Percentiles rank a stretch among this genome's conserved stretches.
These are phyloP conservation scores for Silurus meridionalis DNA, from an alignment of 2,113 vertebrate genomes.

Conservation along the genomic window DNA sequence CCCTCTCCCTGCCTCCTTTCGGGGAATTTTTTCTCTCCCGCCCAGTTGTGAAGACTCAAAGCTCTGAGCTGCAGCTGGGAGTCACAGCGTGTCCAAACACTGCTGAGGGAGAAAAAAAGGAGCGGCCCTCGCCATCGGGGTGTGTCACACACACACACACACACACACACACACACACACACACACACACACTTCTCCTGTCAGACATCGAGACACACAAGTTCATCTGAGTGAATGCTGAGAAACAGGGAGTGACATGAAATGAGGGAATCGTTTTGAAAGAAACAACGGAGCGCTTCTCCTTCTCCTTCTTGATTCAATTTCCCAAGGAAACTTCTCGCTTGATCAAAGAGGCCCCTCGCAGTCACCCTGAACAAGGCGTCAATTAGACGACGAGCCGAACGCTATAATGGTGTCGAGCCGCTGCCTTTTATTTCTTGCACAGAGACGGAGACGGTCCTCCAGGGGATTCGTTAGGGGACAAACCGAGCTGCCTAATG, in stretches of 20 bases:
- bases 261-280: constrained; percentile 33
- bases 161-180: constrained; percentile 30
- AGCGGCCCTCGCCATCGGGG: constrained; percentile 46
- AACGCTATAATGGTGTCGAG: constrained; percentile 35
- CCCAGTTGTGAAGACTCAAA: constrained; percentile 59
- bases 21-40: constrained; percentile 74
- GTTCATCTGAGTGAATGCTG: constrained; percentile 18
- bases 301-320: constrained; percentile 44
- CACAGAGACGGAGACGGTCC: constrained; percentile 6
- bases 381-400: constrained; percentile 67
- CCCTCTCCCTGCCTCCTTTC: constrained; percentile 66
- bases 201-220: constrained; percentile 50
- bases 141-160: constrained; percentile 41
- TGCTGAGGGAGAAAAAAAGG: constrained; percentile 42
- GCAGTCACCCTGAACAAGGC: constrained; percentile 72
- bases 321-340: constrained; percentile 45
- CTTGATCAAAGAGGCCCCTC: constrained; percentile 68
- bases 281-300: constrained; percentile 22
- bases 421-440: constrained; percentile 24
- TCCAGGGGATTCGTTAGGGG: constrained; percentile 47
- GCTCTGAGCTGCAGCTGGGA: constrained; percentile 75
- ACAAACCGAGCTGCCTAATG: constrained; percentile 40
- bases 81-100: constrained; percentile 51
- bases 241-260: constrained; percentile 24
- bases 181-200: constrained; percentile 61